Base-by-base conservation (phyloP, 2,888 invertebrate genomes). In the Drosophila subquinaria region DNA sequence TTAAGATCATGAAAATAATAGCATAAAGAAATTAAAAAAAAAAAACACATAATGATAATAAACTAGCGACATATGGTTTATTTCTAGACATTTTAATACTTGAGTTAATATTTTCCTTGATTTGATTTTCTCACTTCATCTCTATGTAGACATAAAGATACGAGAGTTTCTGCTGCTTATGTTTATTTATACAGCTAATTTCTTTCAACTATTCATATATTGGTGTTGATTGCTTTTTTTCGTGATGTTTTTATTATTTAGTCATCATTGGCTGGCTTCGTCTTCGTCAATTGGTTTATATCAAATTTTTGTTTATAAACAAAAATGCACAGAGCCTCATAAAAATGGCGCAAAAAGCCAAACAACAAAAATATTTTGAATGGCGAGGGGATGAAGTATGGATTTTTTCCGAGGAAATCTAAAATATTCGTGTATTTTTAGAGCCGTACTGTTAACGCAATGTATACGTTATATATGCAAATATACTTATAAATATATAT, bases 331-430 rank as follows among this genome's bases (percentile, higher is more conserved):
- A 51, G 69, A 71, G 75, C 30, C 79, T 85, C 82, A 83, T 88
- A 83, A 83, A 83, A 83, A 76, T 88, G 63, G 72, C 52, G 27
- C 63, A 45, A 66, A 73, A 69, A 69, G 61, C 60, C 38, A 61
- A 78, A 79, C 60, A 73, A 30, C 82, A 79, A 84, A 79, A 84
- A 84, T 87, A 82, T 87, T 84, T 79, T 64, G 71, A 71, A 73
- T 50, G 82, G 5, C n/a, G 30, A 30, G 42, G 13, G 13, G 17
- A n/a, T 5, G 13, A 11, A 10, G 23, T 11, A 15, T 23, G 5
- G 48, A 30, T 27, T 27, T 47, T 0, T 11, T 13, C 4, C 53
- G 40, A 15, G 4, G 60, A 55, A 70, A 66, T 61, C 33, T 33
- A 15, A 17, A 72, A 15, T 17, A 35, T 40, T 45, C 20, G 15